phyloP scores from a whole-genome alignment of 2,797 vertebrate genomes.

The Channa striata region DNA sequence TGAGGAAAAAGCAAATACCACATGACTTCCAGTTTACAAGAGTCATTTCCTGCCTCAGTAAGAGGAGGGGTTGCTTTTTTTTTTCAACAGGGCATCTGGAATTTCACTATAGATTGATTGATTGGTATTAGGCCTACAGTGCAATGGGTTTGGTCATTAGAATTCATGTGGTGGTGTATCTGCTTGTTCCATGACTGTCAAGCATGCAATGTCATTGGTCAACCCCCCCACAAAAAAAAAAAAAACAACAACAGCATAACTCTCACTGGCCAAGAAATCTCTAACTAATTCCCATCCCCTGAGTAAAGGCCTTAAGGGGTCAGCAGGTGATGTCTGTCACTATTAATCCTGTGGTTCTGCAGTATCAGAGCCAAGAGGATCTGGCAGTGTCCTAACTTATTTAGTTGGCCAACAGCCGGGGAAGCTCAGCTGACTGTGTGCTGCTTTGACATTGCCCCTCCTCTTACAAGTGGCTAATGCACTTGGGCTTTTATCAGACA shows the following conservation, averaged over 20 bases:
- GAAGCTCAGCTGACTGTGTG: slow-evolving; percentile 50
- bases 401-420: slow-evolving; percentile 52
- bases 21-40: slow-evolving; percentile 42
- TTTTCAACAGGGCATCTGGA: slow-evolving; percentile 32
- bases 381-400: slow-evolving; percentile 48
- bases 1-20: slow-evolving; percentile 51
- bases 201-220: slow-evolving; percentile 35
- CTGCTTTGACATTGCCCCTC: slow-evolving; percentile 40
- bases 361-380: slow-evolving; percentile 61
- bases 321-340: slow-evolving; percentile 61
- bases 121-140: slow-evolving; percentile 9
- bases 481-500: slow-evolving; percentile 60
- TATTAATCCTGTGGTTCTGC: slow-evolving; percentile 49
- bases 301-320: slow-evolving; percentile 61
- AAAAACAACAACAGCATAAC: slow-evolving; percentile 47
- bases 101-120: slow-evolving; percentile 34
- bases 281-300: slow-evolving; percentile 52
- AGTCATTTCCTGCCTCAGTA: slow-evolving; percentile 50
- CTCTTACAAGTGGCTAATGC: slow-evolving; percentile 49
- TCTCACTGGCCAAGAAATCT: slow-evolving; percentile 62
- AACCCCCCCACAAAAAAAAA: too few species aligned
- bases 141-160: neutral
- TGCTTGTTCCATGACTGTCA: neutral
- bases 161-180: neutral
- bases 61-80: slow-evolving; percentile 16